Base-by-base conservation (phyloP, 2,113 vertebrate genomes). In the Setophaga coronata region DNA sequence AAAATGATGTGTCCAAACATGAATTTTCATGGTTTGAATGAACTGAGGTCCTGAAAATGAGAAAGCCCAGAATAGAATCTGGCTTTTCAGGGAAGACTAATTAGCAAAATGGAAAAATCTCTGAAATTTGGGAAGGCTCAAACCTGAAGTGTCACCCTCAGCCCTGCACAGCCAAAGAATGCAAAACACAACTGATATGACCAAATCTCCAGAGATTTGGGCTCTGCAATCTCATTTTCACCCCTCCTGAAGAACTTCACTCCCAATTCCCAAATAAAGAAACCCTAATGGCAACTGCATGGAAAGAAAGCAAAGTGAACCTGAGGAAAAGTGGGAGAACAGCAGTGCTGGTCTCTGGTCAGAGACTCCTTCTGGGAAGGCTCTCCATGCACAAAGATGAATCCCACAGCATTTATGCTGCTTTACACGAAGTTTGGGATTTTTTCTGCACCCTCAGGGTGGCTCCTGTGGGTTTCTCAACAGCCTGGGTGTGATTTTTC, bases 171-270 rank as follows among this genome's bases (percentile, higher is more conserved):
- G 36, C 2, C 16, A 28, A 80, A 33, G 18, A 21, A 36, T 0
- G 2, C 18, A 28, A 29, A 56, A 14, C 62, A 47, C 42, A 24
- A 2, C 5, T 2, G 40, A 16, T 2, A 10, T 6, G 33, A 74
- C 19, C 56, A 3, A 2, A 45, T 21, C n/a, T 50, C 25, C 54
- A 10, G n/a, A 60, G 7, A 10, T 0, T 25, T 12, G 43, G n/a
- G 40, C 23, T 87, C 74, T 82, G 45, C n/a, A 33, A 76, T 3
- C 17, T 69, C 66, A 8, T 82, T 73, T 70, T 43, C 36, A 50
- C 12, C 29, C 60, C 8, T 92, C 20, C 19, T 42, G 10, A 6
- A n/a, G 12, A 62, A 18, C 67, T 21, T 74, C 51, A 8, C 21
- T n/a, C 53, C 38, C 34, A 10, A 0, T 14, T 57, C 45, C 29